Evolutionary conservation across 2,888 invertebrate genomes (phyloP).

Genomic region (Pristionchus mayeri): DNA sequence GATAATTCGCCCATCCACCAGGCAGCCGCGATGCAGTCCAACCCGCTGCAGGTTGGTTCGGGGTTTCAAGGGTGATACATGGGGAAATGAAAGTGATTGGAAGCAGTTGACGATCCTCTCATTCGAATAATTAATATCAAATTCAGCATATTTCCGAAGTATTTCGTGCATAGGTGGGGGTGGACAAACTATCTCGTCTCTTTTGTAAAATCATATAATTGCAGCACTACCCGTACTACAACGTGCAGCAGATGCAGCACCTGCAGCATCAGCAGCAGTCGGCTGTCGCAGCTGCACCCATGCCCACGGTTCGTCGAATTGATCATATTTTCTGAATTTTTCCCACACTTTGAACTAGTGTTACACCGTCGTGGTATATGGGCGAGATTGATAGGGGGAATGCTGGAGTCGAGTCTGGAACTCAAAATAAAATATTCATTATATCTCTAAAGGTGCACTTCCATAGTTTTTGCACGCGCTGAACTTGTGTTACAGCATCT

Average conservation of each 20-base stretch:
- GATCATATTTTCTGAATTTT: too few species aligned
- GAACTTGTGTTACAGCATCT: too few species aligned
- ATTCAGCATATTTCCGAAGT: too few species aligned
- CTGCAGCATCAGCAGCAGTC: background rate
- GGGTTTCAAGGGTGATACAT: background rate
- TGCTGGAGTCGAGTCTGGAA: too few species aligned
- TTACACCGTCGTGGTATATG: too few species aligned
- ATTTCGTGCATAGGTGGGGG: too few species aligned
- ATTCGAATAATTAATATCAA: background rate
- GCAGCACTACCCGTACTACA: constrained; percentile 46
- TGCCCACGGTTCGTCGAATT: background rate
- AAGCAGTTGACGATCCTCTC: too few species aligned
- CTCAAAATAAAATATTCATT: too few species aligned
- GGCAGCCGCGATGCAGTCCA: constrained; percentile 24
- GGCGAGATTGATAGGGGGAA: too few species aligned
- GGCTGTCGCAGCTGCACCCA: background rate
- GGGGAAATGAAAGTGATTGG: background rate
- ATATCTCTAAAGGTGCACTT: too few species aligned
- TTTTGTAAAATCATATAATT: background rate
- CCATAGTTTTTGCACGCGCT: too few species aligned
- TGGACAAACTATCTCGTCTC: background rate
- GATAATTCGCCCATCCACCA: constrained; percentile 26
- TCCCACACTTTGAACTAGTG: too few species aligned
- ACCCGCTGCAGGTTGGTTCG: constrained; percentile 39
- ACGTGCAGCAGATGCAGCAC: constrained; percentile 42